Conservation (phyloP, 2,797 vertebrate genomes). For the Sebastes umbrosus region DNA sequence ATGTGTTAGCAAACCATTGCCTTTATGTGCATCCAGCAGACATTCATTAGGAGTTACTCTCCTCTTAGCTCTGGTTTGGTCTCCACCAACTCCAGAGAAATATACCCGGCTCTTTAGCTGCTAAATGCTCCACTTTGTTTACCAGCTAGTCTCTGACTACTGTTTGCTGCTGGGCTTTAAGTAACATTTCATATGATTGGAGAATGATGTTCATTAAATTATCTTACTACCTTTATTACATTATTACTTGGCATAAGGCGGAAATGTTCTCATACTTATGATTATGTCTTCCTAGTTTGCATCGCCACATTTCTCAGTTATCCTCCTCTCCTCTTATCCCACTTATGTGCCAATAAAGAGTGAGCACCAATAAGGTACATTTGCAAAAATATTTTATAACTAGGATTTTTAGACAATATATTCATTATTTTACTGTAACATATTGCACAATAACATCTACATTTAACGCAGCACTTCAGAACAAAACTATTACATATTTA, state of each 20-base stretch:
- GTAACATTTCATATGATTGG: not conserved
- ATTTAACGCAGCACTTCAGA: not conserved
- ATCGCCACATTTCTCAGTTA: not conserved
- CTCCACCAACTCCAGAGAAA: not conserved
- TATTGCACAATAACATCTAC: not conserved
- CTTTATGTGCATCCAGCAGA: not conserved
- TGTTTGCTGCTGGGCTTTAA: not conserved
- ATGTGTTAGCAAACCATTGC: not conserved
- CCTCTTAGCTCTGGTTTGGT: not conserved
- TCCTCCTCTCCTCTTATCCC: not conserved
- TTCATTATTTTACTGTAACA: not conserved
- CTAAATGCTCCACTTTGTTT: not conserved
- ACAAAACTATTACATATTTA: not conserved
- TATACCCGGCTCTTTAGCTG: not conserved
- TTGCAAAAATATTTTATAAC: not conserved
- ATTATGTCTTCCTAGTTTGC: not conserved
- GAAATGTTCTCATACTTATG: not conserved
- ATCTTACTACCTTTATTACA: not conserved
- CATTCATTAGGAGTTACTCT: not conserved
- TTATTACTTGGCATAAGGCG: not conserved
- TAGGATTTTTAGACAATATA: not conserved
- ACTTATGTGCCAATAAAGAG: not conserved
- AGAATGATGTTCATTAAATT: not conserved
- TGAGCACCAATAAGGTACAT: too few relatives aligned
- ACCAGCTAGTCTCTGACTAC: not conserved